Evolutionary conservation across 2,113 vertebrate species (phyloP).

Genomic region (Shinisaurus crocodilurus): DNA sequence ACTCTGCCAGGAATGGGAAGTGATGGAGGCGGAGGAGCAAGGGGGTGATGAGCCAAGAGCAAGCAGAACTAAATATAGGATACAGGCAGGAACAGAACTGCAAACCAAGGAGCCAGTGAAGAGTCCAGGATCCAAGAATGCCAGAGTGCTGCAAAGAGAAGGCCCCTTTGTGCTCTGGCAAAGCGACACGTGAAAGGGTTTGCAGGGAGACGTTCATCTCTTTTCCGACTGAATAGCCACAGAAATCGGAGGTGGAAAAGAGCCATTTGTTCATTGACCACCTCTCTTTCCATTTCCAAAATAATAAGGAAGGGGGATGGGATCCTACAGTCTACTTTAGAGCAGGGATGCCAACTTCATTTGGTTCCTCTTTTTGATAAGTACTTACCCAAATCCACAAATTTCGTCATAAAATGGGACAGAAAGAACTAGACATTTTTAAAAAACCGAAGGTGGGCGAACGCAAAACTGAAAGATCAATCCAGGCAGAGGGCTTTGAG

Average conservation of each 20-base stretch:
- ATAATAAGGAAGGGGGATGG: background rate
- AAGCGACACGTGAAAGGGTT: background rate
- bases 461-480: too few species aligned
- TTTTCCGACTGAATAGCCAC: background rate
- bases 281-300: background rate
- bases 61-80: background rate
- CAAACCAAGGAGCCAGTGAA: background rate
- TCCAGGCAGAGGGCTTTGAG: too few species aligned
- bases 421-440: too few species aligned
- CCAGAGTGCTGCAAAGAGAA: background rate
- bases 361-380: too few species aligned
- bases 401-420: too few species aligned
- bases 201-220: background rate
- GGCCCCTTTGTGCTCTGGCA: constrained; percentile 4
- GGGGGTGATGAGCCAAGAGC: rapidly evolving
- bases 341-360: too few species aligned
- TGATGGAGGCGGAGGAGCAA: background rate
- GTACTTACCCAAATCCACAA: too few species aligned
- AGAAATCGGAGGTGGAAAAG: background rate
- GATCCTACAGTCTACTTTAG: background rate
- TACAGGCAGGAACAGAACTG: background rate
- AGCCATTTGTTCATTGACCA: background rate
- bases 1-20: background rate
- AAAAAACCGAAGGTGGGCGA: too few species aligned
- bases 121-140: background rate